These are phyloP conservation scores for Pteropus alecto DNA, from an alignment of 2,113 vertebrate genomes.

Conservation along the genomic window DNA sequence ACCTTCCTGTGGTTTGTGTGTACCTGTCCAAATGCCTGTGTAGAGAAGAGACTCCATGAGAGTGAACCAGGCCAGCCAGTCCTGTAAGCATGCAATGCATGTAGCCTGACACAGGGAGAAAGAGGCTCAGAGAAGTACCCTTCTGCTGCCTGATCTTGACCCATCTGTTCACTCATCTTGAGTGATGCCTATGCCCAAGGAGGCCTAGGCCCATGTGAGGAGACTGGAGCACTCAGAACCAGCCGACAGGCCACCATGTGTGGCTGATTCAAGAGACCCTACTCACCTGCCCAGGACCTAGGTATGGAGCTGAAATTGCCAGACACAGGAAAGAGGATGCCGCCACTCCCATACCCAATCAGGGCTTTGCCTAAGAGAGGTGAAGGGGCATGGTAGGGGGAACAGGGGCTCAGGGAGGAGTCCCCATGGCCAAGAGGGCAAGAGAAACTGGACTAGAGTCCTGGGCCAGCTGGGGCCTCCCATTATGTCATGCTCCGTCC, in stretches of 20 bases:
- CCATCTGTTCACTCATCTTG: background rate
- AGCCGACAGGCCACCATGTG: background rate
- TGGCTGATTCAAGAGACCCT: background rate
- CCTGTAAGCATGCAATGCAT: background rate
- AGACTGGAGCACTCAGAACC: background rate
- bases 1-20: conserved; percentile 97
- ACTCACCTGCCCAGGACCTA: background rate
- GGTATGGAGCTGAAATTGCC: background rate
- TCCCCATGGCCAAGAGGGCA: too few relatives aligned
- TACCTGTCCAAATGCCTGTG: conserved; percentile 96
- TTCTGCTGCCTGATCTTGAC: background rate
- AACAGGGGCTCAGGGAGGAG: background rate
- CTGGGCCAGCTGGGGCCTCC: background rate
- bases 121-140: background rate
- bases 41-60: conserved; percentile 17
- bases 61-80: background rate
- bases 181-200: background rate
- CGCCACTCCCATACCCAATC: background rate
- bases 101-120: background rate
- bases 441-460: background rate
- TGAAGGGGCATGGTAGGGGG: background rate
- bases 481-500: too few relatives aligned
- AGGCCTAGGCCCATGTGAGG: background rate
- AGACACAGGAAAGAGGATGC: background rate
- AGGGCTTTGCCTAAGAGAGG: background rate